Base-by-base conservation (phyloP, 2,797 vertebrate genomes). In the Anguilla marmorata region DNA sequence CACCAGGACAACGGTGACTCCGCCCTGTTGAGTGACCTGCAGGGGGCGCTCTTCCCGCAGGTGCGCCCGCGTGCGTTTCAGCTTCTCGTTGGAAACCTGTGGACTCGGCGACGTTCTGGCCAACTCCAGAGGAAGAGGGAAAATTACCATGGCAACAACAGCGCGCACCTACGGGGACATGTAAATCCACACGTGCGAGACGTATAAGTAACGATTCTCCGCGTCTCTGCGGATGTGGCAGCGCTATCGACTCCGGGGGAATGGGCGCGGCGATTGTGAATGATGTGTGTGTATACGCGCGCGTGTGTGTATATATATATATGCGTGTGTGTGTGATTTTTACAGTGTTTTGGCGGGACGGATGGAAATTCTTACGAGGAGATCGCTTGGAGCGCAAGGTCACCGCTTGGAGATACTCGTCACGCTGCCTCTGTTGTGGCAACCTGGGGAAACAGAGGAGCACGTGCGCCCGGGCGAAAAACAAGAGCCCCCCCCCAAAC, bases 401-500 rank as follows among this genome's bases (percentile, higher is more conserved):
- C 79, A 87, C 87, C 84, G 86, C 83, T 54, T 58, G 89, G 90
- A 91, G 89, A 92, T 89, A 86, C 83, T 86, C 83, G 88, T 87
- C 90, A 90, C 80, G 86, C 83, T 86, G 86, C 58, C 86, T 91
- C 86, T 93, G 93, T 93, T 95, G 91, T 94, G 90, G 92, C 91
- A 94, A 93, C 93, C 86, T 89, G 86, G 63, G 79, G 84, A 90
- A 89, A 93, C 76, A 80, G 33, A 50, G 21, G 41, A 24, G 41
- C 37, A 45, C 3, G 37, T 45, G 37, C 19, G 6, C 16, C 19
- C 16, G 5, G 30, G 12, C 11, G 12, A 76, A 80, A 80, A 24
- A 80, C 19, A 48, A 50, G 41, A 80, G 33, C 19, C 76, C 41
- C 30, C 50, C 0, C 50, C 50, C 50, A 12, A 30, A 14, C 74